Base-by-base conservation (phyloP, 1,140 invertebrate species). In the Euwallacea fornicatus region DNA sequence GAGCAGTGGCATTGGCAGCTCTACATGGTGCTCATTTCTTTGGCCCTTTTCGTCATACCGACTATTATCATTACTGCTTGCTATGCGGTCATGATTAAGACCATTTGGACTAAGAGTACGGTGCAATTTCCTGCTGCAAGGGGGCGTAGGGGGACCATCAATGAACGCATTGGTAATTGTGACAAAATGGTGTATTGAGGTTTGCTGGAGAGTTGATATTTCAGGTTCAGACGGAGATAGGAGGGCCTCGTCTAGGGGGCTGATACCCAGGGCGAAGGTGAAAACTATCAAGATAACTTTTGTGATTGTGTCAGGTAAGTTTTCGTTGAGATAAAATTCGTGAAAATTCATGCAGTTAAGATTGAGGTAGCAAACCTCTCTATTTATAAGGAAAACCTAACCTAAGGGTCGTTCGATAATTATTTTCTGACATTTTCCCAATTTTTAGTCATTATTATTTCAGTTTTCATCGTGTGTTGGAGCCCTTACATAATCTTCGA, bases 381-480 rank as follows among this genome's bases (percentile, higher is more conserved):
- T 33, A 33, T 33, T 4, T 33, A 33, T 33, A 33, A 33, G 21
- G 21, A 33, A 33, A 33, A 33, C 21, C 4, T n/a, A n/a, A 4
- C 4, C 1, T 33, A 33, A 33, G 21, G 21, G 21, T 33, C 21
- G 1, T 33, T 33, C 4, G 21, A 33, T 33, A 33, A 33, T 33
- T 33, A 33, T 33, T 33, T 33, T 33, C 21, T 33, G 21, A 33
- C 4, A 33, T 33, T 33, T 33, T 33, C 11, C 21, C 21, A 33
- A 33, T 6, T 58, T 58, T 58, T 16, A 15, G 10, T 58, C 16
- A 58, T 16, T 15, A 33, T 58, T 58, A 58, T 47, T 87, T 86
- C 87, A 97, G 95, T 96, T 9, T 98, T 98, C 82, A 92, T 98
- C 67, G 78, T 97, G 0, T 98, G 96, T 83, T 98, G 96, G 95